phyloP scores from a whole-genome alignment of 1,140 invertebrate species.

The Bathynomus jamesi region DNA sequence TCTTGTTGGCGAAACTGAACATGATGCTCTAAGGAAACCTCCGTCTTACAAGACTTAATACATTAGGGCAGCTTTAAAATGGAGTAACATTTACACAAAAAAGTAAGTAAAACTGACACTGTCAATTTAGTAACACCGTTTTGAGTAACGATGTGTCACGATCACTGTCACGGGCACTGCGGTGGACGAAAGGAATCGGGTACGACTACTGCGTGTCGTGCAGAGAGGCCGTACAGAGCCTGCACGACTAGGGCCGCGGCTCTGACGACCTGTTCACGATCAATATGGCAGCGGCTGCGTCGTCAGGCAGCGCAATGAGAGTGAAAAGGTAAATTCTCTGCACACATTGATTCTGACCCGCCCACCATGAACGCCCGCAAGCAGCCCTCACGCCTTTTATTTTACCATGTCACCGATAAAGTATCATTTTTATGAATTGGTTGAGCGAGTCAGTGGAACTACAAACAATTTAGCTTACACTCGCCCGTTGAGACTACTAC shows the following conservation, averaged over 20 bases:
- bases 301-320: not conserved
- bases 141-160: not conserved
- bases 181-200: not conserved
- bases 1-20: constrained; percentile 47
- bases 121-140: constrained; percentile 1
- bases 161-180: not conserved
- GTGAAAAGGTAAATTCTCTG: not conserved
- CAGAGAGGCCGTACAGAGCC: not conserved
- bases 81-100: not conserved
- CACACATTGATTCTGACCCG: not conserved
- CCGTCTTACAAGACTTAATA: too few species aligned
- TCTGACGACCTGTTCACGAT: not conserved
- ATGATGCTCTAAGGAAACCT: constrained; percentile 33
- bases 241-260: not conserved
- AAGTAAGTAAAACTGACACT: not conserved
- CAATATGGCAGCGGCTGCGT: not conserved
- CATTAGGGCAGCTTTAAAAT: too few species aligned
- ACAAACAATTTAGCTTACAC: too few species aligned
- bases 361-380: not conserved
- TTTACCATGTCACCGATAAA: not conserved
- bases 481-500: too few species aligned
- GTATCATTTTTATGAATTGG: not conserved
- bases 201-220: not conserved
- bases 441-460: too few species aligned
- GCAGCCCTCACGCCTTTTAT: not conserved